Base-by-base conservation (phyloP, 2,797 vertebrate genomes). In the Gadopsis bispinosus region DNA sequence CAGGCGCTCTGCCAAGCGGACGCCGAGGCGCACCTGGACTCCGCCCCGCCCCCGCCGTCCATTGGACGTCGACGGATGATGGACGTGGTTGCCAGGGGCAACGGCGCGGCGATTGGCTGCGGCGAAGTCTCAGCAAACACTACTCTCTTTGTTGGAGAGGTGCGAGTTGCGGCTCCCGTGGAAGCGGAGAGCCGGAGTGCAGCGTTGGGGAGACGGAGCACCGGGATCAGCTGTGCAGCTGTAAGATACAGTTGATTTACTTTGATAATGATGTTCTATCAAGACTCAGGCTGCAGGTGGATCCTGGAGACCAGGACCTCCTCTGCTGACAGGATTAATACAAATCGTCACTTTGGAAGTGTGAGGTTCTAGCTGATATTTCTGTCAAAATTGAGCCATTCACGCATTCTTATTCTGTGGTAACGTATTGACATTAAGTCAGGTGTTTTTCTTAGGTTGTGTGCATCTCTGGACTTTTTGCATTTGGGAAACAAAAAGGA, bases 21-120 rank as follows among this genome's bases (percentile, higher is more conserved):
- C 95, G 95, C 93, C 94, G 93, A 92, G 88, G 95, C 95, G 96
- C 97, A 96, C 95, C 96, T 94, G 95, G 92, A 94, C 90, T 91
- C 93, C 94, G 94, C 96, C 95, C 94, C 93, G 89, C 93, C 93
- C 90, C 87, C 81, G 90, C 78, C 91, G 89, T 90, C 93, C 89
- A 98, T 98, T 97, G 97, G 97, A 72, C 92, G 79, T 6, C 80
- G 69, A 63, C 54, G 89, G 89, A 91, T 96, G 97, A 97, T 97
- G 95, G 97, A 97, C 97, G 95, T 94, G 92, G 95, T 95, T 93
- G 92, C 95, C 94, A 92, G 61, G 95, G 93, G 95, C 95, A 95
- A 97, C 96, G 92, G 91, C 84, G 75, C 78, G 31, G 58, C 74
- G 93, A 97, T 97, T 97, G 96, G 96, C 86, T 90, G 87, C 77